These are phyloP conservation scores for Knipowitschia caucasica DNA, from an alignment of 2,797 vertebrate species.

Conservation along the genomic window DNA sequence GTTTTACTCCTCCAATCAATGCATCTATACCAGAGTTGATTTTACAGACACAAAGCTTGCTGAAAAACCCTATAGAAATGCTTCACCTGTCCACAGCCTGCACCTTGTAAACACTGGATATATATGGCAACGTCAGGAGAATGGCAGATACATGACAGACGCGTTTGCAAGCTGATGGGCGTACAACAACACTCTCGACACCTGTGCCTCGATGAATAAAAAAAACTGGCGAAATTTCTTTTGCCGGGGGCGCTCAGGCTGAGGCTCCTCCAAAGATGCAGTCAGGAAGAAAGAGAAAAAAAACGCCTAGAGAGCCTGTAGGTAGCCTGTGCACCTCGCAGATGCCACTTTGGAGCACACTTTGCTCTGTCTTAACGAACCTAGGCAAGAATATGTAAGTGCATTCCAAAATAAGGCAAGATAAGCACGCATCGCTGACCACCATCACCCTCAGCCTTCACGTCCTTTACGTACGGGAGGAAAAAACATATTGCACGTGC, in stretches of 20 bases:
- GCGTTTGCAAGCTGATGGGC: slow-evolving; percentile 16
- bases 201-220: slow-evolving; percentile 27
- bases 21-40: too few relatives aligned
- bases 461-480: slow-evolving; percentile 16
- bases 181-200: slow-evolving; percentile 16
- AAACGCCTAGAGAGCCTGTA: neutral
- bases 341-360: slow-evolving; percentile 5
- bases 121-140: slow-evolving; percentile 30
- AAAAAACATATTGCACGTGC: slow-evolving; percentile 5
- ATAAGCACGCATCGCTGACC: slow-evolving; percentile 15
- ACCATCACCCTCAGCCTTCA: slow-evolving; percentile 2
- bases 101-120: slow-evolving; percentile 22
- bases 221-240: slow-evolving; percentile 18
- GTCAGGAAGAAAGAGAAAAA: neutral
- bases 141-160: slow-evolving; percentile 36
- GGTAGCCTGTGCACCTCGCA: slow-evolving; percentile 11
- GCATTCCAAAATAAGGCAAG: neutral
- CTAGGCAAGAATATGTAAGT: slow-evolving; percentile 3
- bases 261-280: slow-evolving; percentile 11
- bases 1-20: neutral
- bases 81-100: slow-evolving; percentile 24
- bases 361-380: neutral
- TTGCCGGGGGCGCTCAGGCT: neutral
- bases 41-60: too few relatives aligned
- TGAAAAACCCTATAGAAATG: too few relatives aligned